Conservation (phyloP, 1,140 invertebrate species). For the Papilio dardanus region DNA sequence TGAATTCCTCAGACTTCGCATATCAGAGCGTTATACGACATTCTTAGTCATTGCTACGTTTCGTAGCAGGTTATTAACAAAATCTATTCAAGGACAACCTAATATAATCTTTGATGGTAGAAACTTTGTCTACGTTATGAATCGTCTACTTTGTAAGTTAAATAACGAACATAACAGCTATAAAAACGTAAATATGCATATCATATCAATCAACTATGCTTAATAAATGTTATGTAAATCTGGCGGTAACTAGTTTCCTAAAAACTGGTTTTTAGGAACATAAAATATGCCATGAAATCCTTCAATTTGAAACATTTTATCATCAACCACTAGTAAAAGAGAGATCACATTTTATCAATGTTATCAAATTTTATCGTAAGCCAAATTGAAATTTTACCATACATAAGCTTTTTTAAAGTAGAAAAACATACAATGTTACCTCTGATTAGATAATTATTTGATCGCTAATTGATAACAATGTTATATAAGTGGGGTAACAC, state of each 20-base stretch:
- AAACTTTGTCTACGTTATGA: no score
- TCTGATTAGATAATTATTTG: constrained; percentile 16
- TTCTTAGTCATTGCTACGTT: no score
- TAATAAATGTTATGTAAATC: background rate
- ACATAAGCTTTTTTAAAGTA: background rate
- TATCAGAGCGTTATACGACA: no score
- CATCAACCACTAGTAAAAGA: background rate
- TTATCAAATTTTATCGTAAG: constrained; percentile 10
- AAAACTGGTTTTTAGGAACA: background rate
- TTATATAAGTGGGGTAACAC: background rate
- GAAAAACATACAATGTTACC: constrained; percentile 1
- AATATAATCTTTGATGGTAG: no score
- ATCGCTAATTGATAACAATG: background rate
- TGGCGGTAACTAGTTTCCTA: background rate
- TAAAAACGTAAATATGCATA: background rate
- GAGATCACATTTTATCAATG: background rate
- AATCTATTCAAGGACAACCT: no score
- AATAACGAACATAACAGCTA: background rate
- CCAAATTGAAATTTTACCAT: background rate
- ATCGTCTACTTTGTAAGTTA: no score
- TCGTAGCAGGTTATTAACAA: no score
- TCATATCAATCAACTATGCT: background rate
- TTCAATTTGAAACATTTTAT: background rate
- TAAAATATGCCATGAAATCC: background rate
- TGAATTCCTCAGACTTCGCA: background rate